A percentile compares a stretch with the other conserved stretches of the same genome.
These are phyloP conservation scores for Tenebrio molitor DNA, from an alignment of 1,140 invertebrate species.

Conservation along the genomic window DNA sequence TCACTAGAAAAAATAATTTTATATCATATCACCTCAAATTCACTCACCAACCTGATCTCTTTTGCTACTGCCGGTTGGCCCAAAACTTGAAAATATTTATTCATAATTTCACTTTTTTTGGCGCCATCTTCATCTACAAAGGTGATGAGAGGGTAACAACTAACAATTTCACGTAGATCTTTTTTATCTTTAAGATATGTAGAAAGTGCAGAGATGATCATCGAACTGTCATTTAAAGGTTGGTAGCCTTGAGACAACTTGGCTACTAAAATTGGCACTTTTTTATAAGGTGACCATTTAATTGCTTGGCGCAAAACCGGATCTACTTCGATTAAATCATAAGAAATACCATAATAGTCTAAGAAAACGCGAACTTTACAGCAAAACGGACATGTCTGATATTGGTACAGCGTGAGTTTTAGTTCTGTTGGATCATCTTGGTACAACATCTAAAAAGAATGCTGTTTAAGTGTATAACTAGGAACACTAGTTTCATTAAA, in stretches of 20 bases:
- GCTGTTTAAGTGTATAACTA: too few species aligned
- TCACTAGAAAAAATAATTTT: too few species aligned
- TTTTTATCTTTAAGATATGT: constrained; percentile 80
- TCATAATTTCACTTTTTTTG: constrained; percentile 84
- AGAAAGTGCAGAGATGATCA: constrained; percentile 91
- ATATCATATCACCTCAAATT: constrained; percentile 10
- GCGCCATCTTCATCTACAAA: constrained; percentile 79
- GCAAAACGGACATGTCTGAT: constrained; percentile 98
- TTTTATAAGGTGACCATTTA: constrained; percentile 95
- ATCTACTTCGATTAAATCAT: constrained; percentile 97
- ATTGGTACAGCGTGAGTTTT: constrained; percentile 93
- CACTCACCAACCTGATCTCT: constrained; percentile 72
- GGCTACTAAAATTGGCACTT: constrained; percentile 94
- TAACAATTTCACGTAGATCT: constrained; percentile 78
- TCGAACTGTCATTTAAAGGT: constrained; percentile 93
- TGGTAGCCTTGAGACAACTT: constrained; percentile 80
- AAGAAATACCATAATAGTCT: constrained; percentile 94
- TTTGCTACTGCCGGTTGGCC: constrained; percentile 66
- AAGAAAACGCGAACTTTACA: constrained; percentile 97
- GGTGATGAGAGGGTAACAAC: constrained; percentile 85
- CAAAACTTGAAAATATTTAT: constrained; percentile 96
- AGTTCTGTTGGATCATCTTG: constrained; percentile 80
- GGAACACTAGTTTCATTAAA: too few species aligned
- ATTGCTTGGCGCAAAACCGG: constrained; percentile 92
- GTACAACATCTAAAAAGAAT: constrained; percentile 73